Evolutionary conservation across 2,113 vertebrate species (phyloP).

Genomic region (Anser brachyrhynchus): DNA sequence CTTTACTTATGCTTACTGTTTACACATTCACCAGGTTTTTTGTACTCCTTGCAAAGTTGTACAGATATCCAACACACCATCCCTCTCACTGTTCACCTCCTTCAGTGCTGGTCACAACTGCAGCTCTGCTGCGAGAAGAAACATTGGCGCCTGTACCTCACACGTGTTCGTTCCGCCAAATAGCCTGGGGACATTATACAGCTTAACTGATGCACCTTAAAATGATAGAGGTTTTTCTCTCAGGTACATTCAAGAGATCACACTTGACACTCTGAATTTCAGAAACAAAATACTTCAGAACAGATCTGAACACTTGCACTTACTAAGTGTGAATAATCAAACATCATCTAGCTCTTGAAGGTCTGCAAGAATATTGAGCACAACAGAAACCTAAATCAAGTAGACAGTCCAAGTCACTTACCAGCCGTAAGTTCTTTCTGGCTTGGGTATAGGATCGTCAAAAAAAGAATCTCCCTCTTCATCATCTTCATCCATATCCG

Average conservation of each 20-base stretch:
- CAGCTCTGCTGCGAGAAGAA: not conserved
- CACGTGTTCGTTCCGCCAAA: not conserved
- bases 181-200: not conserved
- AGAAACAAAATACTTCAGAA: not conserved
- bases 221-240: not conserved
- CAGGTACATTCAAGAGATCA: not conserved
- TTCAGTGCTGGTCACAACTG: not conserved
- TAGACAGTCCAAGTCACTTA: constrained; percentile 60
- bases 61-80: not conserved
- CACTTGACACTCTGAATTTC: not conserved
- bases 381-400: not conserved
- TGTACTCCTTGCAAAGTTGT: not conserved
- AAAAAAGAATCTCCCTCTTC: constrained; percentile 92
- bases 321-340: not conserved
- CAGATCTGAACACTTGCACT: not conserved
- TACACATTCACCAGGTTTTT: not conserved
- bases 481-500: constrained; percentile 75
- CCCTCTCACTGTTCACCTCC: not conserved
- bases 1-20: not conserved
- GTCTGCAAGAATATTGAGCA: not conserved
- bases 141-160: not conserved
- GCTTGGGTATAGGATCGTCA: constrained; percentile 91
- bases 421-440: constrained; percentile 87
- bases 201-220: not conserved
- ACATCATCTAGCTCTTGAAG: not conserved